These are phyloP conservation scores for Cephus sareptanus DNA, from an alignment of 2,888 invertebrate genomes.

Conservation along the genomic window DNA sequence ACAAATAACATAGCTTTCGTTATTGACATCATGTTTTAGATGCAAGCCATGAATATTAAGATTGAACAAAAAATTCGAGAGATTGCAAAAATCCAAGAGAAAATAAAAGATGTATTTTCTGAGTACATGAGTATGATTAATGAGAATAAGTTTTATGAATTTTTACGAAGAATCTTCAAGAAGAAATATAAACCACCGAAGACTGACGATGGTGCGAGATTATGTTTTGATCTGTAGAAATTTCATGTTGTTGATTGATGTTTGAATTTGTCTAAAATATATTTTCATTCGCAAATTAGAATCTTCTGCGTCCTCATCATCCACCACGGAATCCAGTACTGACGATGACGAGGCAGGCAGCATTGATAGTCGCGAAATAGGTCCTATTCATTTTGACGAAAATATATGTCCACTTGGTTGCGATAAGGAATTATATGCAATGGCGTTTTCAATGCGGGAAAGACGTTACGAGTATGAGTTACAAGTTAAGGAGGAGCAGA, in stretches of 20 bases:
- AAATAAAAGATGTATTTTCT: constrained; percentile 67
- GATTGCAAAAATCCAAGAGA: constrained; percentile 65
- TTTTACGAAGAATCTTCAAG: constrained; percentile 83
- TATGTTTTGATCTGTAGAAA: not conserved
- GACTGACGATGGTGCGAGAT: constrained; percentile 67
- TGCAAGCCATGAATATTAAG: constrained; percentile 42
- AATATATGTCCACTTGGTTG: constrained; percentile 79
- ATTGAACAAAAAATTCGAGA: constrained; percentile 68
- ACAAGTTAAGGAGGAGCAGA: constrained; percentile 71
- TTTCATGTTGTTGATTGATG: not conserved
- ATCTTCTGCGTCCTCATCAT: constrained; percentile 67
- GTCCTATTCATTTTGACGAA: constrained; percentile 77
- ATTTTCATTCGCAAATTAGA: constrained; percentile 16
- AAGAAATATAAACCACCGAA: constrained; percentile 83
- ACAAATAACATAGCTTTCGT: not conserved
- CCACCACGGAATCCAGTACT: constrained; percentile 58
- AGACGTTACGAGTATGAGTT: constrained; percentile 72
- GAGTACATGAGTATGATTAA: constrained; percentile 72
- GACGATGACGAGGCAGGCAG: constrained; percentile 73
- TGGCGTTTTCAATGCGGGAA: constrained; percentile 74
- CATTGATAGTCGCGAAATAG: constrained; percentile 75
- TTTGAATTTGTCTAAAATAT: not conserved
- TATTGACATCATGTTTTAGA: constrained; percentile 26
- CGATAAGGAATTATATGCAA: constrained; percentile 75
- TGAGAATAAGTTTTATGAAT: constrained; percentile 83